Evolutionary conservation across 2,797 vertebrate species (phyloP).

Genomic region (Tadarida brasiliensis): DNA sequence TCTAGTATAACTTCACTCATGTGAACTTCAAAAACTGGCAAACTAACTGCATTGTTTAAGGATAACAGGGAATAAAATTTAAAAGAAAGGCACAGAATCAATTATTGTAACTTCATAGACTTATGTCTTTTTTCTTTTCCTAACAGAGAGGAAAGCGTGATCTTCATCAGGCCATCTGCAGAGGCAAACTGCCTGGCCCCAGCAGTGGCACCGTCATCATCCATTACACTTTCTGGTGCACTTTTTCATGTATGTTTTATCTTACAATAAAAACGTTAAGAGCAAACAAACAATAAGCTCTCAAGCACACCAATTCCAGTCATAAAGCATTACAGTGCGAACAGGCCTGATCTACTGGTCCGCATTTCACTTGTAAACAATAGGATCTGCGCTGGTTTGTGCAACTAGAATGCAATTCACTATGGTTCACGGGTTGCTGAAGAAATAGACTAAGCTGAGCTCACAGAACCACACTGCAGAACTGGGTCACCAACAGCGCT

Average conservation of each 20-base stretch:
- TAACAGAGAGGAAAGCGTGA: background rate
- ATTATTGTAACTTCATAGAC: background rate
- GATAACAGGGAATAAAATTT: background rate
- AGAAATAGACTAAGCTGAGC: background rate
- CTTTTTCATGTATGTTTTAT: background rate
- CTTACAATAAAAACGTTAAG: background rate
- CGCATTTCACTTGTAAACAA: background rate
- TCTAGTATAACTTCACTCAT: background rate
- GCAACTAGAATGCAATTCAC: background rate
- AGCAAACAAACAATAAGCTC: background rate
- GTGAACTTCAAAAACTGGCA: background rate
- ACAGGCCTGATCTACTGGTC: background rate
- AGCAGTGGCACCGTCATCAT: background rate
- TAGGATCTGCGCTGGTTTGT: background rate
- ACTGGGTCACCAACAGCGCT: background rate
- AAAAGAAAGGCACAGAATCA: background rate
- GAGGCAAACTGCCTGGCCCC: background rate
- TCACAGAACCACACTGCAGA: background rate
- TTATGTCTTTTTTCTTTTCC: background rate
- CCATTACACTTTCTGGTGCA: background rate
- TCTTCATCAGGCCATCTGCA: background rate
- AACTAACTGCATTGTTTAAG: background rate
- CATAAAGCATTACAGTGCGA: background rate
- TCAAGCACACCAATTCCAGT: background rate
- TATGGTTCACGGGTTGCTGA: background rate